Conservation (phyloP, 2,113 vertebrate genomes). For the Oxyruncus cristatus region DNA sequence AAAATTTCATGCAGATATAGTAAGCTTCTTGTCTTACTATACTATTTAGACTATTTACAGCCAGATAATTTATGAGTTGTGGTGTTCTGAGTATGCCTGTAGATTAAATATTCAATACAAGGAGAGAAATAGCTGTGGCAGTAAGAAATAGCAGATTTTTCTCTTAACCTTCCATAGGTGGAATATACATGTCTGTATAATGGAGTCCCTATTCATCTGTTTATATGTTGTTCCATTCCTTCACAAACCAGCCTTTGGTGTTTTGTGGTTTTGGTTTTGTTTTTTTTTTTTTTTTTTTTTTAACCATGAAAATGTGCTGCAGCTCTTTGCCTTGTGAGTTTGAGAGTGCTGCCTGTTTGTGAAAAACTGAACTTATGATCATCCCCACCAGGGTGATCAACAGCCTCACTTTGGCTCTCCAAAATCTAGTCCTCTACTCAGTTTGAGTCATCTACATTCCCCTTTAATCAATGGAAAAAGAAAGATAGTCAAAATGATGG, state of each 20-base stretch:
- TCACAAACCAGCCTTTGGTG: neutral
- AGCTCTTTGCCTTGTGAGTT: neutral
- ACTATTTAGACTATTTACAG: slow-evolving; percentile 6
- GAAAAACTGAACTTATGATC: neutral
- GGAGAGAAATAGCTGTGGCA: neutral
- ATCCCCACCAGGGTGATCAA: neutral
- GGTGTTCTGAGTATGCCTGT: slow-evolving; percentile 1
- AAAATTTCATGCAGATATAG: slow-evolving; percentile 55
- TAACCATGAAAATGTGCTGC: neutral
- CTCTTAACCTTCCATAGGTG: neutral
- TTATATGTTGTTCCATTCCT: neutral
- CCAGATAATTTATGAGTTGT: slow-evolving; percentile 39
- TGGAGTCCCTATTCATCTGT: slow-evolving; percentile 41
- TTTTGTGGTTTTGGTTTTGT: too few relatives aligned
- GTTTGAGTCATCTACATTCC: neutral
- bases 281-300: neutral
- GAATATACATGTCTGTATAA: neutral
- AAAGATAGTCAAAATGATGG: neutral
- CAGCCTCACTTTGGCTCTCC: neutral
- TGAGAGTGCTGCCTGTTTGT: neutral
- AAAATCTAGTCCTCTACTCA: neutral
- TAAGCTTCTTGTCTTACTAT: slow-evolving; percentile 49
- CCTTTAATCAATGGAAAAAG: neutral
- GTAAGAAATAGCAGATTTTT: slow-evolving; percentile 27
- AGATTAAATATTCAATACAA: slow-evolving; percentile 29